Conservation (phyloP, 2,888 invertebrate genomes). For the Xestia rhomboidea region DNA sequence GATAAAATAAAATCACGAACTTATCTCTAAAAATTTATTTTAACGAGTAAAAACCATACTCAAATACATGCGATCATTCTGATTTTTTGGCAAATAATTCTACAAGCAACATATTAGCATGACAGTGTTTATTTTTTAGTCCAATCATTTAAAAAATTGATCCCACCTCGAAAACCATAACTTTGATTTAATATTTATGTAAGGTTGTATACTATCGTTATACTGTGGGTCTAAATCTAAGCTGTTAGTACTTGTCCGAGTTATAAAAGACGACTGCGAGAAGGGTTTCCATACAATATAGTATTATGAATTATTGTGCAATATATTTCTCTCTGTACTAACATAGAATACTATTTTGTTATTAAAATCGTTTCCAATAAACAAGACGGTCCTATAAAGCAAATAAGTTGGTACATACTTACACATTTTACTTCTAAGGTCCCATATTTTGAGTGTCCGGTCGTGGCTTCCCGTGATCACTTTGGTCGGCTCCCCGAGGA, state of each 20-base stretch:
- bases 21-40: too few species aligned
- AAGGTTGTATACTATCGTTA: conserved; percentile 49
- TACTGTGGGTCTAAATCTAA: conserved; percentile 50
- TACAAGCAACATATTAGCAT: too few species aligned
- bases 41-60: too few species aligned
- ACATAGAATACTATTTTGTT: conserved; percentile 57
- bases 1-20: too few species aligned
- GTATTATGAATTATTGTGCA: conserved; percentile 64
- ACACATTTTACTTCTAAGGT: conserved; percentile 95
- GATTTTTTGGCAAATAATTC: too few species aligned
- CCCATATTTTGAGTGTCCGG: conserved; percentile 99
- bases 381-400: conserved; percentile 55
- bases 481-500: conserved; percentile 97
- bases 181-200: conserved; percentile 50
- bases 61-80: too few species aligned
- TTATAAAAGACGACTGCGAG: conserved; percentile 59
- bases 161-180: conserved; percentile 31
- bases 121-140: too few species aligned
- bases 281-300: conserved; percentile 64
- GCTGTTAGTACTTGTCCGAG: conserved; percentile 55
- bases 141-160: conserved; percentile 42
- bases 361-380: conserved; percentile 60
- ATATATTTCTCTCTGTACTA: conserved; percentile 53
- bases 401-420: conserved; percentile 72
- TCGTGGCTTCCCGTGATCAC: conserved; percentile 99